Conservation (phyloP, 2,888 invertebrate species). For the Acleris holmiana region DNA sequence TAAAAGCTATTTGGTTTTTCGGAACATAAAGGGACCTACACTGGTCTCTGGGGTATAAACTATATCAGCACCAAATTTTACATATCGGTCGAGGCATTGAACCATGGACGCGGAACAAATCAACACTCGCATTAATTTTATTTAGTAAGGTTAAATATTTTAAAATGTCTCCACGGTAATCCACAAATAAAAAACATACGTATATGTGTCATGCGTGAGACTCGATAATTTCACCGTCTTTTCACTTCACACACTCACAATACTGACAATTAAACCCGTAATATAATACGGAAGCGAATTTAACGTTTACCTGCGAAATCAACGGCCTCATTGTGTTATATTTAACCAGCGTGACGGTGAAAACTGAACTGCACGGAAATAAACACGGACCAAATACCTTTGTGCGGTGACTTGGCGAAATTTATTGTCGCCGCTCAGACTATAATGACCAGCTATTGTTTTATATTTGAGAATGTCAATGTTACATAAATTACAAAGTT, state of each 20-base stretch:
- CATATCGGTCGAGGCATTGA: too few species aligned
- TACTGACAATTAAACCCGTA: background rate
- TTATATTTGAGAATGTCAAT: background rate
- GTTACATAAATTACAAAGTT: too few species aligned
- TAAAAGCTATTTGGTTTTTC: too few species aligned
- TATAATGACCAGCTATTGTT: background rate
- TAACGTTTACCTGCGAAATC: background rate
- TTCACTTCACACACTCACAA: background rate
- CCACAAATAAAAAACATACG: too few species aligned
- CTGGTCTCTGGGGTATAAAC: too few species aligned
- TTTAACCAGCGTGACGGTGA: constrained; percentile 1
- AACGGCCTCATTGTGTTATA: constrained; percentile 2
- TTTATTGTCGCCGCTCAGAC: constrained; percentile 2
- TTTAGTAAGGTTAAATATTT: too few species aligned
- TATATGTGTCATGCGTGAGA: background rate
- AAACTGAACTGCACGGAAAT: constrained; percentile 2
- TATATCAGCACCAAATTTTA: too few species aligned
- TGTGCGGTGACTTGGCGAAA: constrained; percentile 1
- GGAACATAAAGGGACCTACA: too few species aligned
- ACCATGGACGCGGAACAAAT: too few species aligned
- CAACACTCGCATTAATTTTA: too few species aligned
- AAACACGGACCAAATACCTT: background rate
- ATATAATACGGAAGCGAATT: constrained; percentile 9
- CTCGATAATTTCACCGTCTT: background rate
- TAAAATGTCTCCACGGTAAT: too few species aligned